Evolutionary conservation across 1,140 invertebrate genomes (phyloP), one percentile per base, ranked within the genome.

Genomic region (Drosophila baimaii): DNA sequence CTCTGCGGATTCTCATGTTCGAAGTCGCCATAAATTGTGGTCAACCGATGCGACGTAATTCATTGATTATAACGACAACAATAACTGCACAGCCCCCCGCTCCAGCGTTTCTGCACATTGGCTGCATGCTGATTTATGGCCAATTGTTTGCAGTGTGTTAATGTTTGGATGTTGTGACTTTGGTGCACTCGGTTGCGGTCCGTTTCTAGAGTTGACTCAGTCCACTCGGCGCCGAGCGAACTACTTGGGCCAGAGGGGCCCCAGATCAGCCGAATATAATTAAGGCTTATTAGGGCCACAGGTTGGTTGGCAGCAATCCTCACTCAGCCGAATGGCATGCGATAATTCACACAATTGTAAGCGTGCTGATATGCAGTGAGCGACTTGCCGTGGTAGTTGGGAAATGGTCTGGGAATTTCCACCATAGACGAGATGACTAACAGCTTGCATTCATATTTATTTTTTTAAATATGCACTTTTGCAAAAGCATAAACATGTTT

Each of bases 21-120:
- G 73, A 56, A 88, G 78, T 88, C 73, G 77, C 85, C 74, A 88
- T 88, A 88, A 88, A 84, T 88, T 88, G 80, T 88, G 84, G 84
- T 89, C 84, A 88, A 81, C 84, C 84, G 84, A 88, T 89, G 84
- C 80, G 73, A 89, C 80, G 84, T 88, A 84, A 88, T 89, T 89
- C 84, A 88, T 89, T 88, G 84, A 89, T 83, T 89, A 88, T 88
- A 88, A 89, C 84, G 84, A 88, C 84, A 78, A 84, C 84, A 89
- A 84, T 89, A 88, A 84, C 85, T 77, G 84, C 73, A 75, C n/a
- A 49, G 15, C 29, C 10, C 54, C 37, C 56, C 23, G 35, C 33
- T 35, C n/a, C 21, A 29, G 39, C 27, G 15, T 33, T 54, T n/a
- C 52, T 76, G 56, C 12, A 76, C 83, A 86, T 86, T 77, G 77